These are phyloP conservation scores for Sorex fumeus DNA, from an alignment of 2,113 vertebrate genomes.

Conservation along the genomic window DNA sequence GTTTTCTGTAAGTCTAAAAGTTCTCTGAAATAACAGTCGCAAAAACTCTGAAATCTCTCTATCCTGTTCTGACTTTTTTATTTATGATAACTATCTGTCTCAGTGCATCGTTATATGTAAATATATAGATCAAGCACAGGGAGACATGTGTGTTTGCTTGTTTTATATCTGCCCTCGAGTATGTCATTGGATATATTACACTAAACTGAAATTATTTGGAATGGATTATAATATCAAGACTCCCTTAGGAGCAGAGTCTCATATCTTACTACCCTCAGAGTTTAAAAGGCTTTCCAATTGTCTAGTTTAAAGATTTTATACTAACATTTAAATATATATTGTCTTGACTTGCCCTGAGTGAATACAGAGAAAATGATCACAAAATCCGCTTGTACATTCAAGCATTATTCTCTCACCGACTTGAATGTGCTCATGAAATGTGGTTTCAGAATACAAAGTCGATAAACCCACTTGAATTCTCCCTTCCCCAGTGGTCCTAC, in stretches of 20 bases:
- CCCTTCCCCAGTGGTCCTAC: not conserved
- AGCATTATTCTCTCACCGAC: not conserved
- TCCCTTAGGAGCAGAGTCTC: constrained; percentile 7
- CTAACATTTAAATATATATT: constrained; percentile 46
- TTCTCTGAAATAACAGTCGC: not conserved
- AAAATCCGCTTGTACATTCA: not conserved
- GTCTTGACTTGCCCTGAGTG: constrained; percentile 48
- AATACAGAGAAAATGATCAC: constrained; percentile 32
- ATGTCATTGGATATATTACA: constrained; percentile 19
- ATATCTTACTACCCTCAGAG: constrained; percentile 33
- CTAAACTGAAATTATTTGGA: constrained; percentile 48
- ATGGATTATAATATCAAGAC: constrained; percentile 11
- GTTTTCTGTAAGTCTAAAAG: not conserved
- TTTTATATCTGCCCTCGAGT: constrained; percentile 41
- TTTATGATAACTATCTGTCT: not conserved
- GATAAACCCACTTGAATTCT: not conserved
- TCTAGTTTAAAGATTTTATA: constrained; percentile 57
- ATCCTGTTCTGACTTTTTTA: not conserved
- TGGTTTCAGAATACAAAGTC: constrained; percentile 13
- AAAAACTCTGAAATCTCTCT: not conserved
- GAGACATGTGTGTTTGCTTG: not conserved
- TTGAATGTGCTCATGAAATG: not conserved
- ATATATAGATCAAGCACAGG: not conserved
- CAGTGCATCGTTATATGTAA: not conserved
- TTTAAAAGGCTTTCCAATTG: constrained; percentile 60